Conservation (phyloP, 2,113 vertebrate genomes). For the Meles meles region DNA sequence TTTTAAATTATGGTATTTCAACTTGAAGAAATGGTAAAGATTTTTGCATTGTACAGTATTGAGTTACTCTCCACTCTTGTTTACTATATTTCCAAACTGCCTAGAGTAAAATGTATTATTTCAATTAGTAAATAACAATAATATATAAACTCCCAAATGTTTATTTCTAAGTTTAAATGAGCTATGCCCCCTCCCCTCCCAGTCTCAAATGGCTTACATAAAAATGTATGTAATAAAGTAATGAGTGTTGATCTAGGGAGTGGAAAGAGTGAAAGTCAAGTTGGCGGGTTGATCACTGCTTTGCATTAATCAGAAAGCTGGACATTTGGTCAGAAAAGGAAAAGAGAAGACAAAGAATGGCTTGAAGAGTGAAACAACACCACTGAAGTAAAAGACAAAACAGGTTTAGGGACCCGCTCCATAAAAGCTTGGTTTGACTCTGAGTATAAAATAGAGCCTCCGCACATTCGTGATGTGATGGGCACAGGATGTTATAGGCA, state of each 20-base stretch:
- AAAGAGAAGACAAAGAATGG: not conserved
- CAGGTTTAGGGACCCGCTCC: not conserved
- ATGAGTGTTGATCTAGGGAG: not conserved
- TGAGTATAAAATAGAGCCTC: not conserved
- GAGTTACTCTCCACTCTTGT: not conserved
- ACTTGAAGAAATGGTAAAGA: not conserved
- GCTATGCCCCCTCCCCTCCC: not conserved
- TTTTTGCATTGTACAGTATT: not conserved
- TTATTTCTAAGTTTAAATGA: conserved; percentile 25
- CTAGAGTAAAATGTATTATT: not conserved
- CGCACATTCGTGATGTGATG: not conserved
- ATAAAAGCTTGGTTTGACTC: not conserved
- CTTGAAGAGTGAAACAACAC: not conserved
- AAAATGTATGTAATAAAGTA: not conserved
- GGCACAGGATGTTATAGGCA: not conserved
- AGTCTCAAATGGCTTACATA: not conserved
- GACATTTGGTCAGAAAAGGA: not conserved
- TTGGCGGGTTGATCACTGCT: not conserved
- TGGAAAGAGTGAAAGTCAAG: not conserved
- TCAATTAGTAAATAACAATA: not conserved
- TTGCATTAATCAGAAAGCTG: not conserved
- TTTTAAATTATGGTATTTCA: not conserved
- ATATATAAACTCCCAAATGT: not conserved
- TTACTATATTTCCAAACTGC: not conserved
- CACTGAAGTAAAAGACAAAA: not conserved